Base-by-base conservation (phyloP, 2,113 vertebrate species). In the Onychorhynchus coronatus region DNA sequence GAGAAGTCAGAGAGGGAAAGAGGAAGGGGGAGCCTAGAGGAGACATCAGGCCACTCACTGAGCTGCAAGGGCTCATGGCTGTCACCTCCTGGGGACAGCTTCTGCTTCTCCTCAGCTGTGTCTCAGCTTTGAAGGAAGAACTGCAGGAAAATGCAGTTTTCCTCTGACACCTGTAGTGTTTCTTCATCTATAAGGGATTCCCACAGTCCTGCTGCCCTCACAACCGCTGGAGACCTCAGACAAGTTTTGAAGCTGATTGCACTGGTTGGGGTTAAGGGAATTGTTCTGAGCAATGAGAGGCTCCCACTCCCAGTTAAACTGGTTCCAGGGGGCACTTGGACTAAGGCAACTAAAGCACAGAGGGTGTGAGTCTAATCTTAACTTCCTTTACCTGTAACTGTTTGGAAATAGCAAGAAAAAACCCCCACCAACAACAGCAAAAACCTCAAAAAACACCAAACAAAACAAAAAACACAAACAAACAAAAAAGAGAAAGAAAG, bases 301-400 rank as follows among this genome's bases (percentile, higher is more conserved):
- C 10, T 20, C 22, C 46, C 22, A 37, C 8, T 23, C 25, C 18
- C 27, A 31, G 9, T 4, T 12, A 7, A 79, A 27, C 14, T 63
- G 4, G 12, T 28, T 4, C 1, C 10, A 46, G 27, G 23, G 11
- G 19, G 5, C 20, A 17, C 12, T 88, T 0, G 0, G 15, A 11
- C 17, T 59, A 7, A 78, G n/a, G n/a, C n/a, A n/a, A n/a, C n/a
- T n/a, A n/a, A n/a, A n/a, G 46, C 46, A 80, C 30, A 50, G 33
- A 37, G 21, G 2, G 1, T 70, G 33, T 27, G 31, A 62, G n/a
- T 20, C 14, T 41, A 7, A 44, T 5, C 27, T 75, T 33, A 3
- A 46, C 63, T 85, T 85, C 13, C 33, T 91, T 66, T 24, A 58
- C 7, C 21, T 75, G n/a, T n/a, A 58, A n/a, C 18, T 58, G 18